Percentiles rank a stretch among this genome's conserved stretches.
Evolutionary conservation across 1,140 invertebrate genomes (phyloP).

Genomic region (Contarinia nasturtii): DNA sequence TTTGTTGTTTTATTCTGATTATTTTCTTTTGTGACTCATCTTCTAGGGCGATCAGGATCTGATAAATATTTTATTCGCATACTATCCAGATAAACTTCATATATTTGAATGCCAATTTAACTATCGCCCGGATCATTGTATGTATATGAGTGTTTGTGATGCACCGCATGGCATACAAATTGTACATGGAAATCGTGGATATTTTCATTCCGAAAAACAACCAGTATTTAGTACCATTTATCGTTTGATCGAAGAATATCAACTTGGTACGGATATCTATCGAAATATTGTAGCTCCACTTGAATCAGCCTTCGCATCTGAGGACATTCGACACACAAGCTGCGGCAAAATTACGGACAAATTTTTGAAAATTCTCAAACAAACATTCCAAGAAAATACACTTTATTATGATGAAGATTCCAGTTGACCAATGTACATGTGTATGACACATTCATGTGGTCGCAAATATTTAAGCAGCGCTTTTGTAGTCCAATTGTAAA

Average conservation of each 20-base stretch:
- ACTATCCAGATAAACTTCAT: constrained; percentile 64
- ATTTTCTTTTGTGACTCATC: no score
- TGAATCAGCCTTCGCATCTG: constrained; percentile 22
- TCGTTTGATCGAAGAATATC: constrained; percentile 39
- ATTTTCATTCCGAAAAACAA: constrained; percentile 72
- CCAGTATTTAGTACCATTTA: constrained; percentile 67
- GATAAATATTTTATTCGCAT: constrained; percentile 80
- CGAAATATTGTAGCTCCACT: constrained; percentile 28
- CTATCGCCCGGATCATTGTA: constrained; percentile 85
- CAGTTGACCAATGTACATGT: neutral
- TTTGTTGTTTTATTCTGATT: no score
- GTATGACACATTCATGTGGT: no score
- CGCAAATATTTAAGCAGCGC: no score
- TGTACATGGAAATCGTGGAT: constrained; percentile 73
- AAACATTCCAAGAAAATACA: constrained; percentile 4
- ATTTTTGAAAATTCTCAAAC: constrained; percentile 23
- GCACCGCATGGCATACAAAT: constrained; percentile 57
- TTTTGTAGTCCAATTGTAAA: no score
- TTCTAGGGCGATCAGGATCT: constrained; percentile 91
- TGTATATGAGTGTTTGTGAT: constrained; percentile 81
- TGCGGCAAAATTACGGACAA: constrained; percentile 29
- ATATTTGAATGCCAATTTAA: constrained; percentile 76
- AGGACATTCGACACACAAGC: constrained; percentile 23
- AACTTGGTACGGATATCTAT: constrained; percentile 25
- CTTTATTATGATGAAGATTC: constrained; percentile 1